Base-by-base conservation (phyloP, 2,888 invertebrate genomes). In the Griposia aprilina region DNA sequence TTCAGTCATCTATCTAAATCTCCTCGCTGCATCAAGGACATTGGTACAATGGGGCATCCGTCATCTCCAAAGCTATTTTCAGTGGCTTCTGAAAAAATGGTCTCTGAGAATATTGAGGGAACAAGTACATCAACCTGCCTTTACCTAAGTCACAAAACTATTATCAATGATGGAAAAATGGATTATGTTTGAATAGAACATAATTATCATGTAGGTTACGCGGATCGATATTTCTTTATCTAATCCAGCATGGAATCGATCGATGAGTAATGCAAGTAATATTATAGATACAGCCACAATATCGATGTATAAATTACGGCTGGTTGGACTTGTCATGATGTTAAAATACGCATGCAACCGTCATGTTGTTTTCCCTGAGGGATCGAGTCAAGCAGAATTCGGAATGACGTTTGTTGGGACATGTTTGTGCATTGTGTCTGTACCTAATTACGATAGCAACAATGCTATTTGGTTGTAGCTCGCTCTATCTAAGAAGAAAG, bases 181-280 rank as follows among this genome's bases (percentile, higher is more conserved):
- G 70, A 60, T 76, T 74, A 74, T 67, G n/a, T 71, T 72, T 81
- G 59, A 13, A 57, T 62, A 60, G 60, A 50, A 52, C 36, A 63
- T 78, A n/a, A n/a, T n/a, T n/a, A 77, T 57, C 52, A 66, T 45
- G 41, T 80, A 76, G 75, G 36, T 70, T 65, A 79, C 30, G 48
- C n/a, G 59, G n/a, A 80, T 87, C 77, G 75, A 78, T 83, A 63
- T 69, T 71, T 41, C 59, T 78, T 80, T 87, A 88, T 87, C 89
- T 87, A 66, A 88, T 88, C 78, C 30, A 55, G 30, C 55, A 20
- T 11, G n/a, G 17, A 69, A 79, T 78, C 67, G 78, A 77, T 78
- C 48, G 82, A 59, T 72, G 69, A 78, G 68, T 76, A 72, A 74
- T 48, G n/a, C 55, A 41, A 60, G 60, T 70, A 66, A 57, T 60